These are phyloP conservation scores for Tetheella fluctuosa DNA, from an alignment of 2,888 invertebrate genomes.

Conservation along the genomic window DNA sequence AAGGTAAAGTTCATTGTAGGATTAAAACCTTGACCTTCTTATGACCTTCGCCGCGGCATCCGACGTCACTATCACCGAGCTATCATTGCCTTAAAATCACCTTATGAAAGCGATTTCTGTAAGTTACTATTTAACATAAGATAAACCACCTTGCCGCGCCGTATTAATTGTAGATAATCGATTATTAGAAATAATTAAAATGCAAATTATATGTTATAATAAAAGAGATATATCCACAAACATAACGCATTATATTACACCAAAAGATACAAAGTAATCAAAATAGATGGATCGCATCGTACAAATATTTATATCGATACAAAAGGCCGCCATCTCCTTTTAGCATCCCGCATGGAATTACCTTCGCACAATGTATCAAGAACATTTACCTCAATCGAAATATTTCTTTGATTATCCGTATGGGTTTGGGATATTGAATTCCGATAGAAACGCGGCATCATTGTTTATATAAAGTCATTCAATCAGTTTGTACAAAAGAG, in stretches of 20 bases:
- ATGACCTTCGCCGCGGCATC: no score
- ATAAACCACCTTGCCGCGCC: no score
- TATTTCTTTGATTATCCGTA: slow-evolving; percentile 51
- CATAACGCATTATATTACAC: background rate
- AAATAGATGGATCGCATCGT: slow-evolving; percentile 6
- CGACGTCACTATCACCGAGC: no score
- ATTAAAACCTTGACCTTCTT: no score
- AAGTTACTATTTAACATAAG: no score
- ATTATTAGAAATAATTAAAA: background rate
- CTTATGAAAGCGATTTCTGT: no score
- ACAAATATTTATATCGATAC: slow-evolving; percentile 6
- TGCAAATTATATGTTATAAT: background rate
- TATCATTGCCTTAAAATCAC: no score
- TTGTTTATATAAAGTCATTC: slow-evolving; percentile 78
- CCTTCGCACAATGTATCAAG: slow-evolving; percentile 32
- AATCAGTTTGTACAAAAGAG: slow-evolving; percentile 69
- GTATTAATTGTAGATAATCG: background rate
- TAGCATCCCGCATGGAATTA: slow-evolving; percentile 8
- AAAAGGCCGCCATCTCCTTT: slow-evolving; percentile 9
- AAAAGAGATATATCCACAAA: background rate
- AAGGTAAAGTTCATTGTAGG: no score
- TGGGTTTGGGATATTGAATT: slow-evolving; percentile 39
- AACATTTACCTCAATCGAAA: slow-evolving; percentile 38
- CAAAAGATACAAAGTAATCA: slow-evolving; percentile 4
- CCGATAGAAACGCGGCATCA: slow-evolving; percentile 64